Conservation (phyloP, 64 coral and sea anemone genomes). For the Catalaphyllia jardinei region DNA sequence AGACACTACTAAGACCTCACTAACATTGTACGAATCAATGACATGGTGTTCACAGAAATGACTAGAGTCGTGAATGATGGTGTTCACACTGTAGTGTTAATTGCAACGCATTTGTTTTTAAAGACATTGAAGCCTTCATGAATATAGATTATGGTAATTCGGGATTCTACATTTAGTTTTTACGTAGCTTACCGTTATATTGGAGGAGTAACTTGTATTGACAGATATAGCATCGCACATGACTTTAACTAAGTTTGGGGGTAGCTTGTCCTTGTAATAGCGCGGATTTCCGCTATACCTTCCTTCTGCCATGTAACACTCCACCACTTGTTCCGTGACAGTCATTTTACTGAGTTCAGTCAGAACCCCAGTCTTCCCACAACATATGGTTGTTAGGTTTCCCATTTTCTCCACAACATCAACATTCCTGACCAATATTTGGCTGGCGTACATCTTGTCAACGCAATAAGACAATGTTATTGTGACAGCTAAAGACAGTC, state of each 20-base stretch:
- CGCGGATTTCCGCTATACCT: slow-evolving; percentile 58
- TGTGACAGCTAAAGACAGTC: slow-evolving; percentile 70
- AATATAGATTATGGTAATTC: neutral
- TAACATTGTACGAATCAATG: too few species aligned
- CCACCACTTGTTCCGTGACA: slow-evolving; percentile 64
- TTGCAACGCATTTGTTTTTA: too few species aligned
- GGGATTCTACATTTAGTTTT: neutral
- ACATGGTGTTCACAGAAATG: too few species aligned
- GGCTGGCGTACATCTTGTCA: slow-evolving; percentile 56
- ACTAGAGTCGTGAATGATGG: neutral
- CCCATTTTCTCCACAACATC: slow-evolving; percentile 80
- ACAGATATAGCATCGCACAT: slow-evolving; percentile 64
- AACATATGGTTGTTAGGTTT: slow-evolving; percentile 80
- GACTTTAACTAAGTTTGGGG: slow-evolving; percentile 47
- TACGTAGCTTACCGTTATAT: slow-evolving; percentile 38
- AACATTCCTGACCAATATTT: slow-evolving; percentile 80
- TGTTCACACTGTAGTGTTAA: too few species aligned
- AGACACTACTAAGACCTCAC: too few species aligned
- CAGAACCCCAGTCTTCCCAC: slow-evolving; percentile 82
- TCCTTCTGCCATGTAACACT: slow-evolving; percentile 62
- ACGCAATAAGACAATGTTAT: slow-evolving; percentile 49
- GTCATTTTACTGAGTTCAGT: slow-evolving; percentile 70
- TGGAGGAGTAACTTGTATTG: slow-evolving; percentile 72
- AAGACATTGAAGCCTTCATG: too few species aligned
- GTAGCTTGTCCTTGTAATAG: slow-evolving; percentile 55